Evolutionary conservation across 64 coral and sea anemone species (phyloP).

Genomic region (Pachyseris speciosa): DNA sequence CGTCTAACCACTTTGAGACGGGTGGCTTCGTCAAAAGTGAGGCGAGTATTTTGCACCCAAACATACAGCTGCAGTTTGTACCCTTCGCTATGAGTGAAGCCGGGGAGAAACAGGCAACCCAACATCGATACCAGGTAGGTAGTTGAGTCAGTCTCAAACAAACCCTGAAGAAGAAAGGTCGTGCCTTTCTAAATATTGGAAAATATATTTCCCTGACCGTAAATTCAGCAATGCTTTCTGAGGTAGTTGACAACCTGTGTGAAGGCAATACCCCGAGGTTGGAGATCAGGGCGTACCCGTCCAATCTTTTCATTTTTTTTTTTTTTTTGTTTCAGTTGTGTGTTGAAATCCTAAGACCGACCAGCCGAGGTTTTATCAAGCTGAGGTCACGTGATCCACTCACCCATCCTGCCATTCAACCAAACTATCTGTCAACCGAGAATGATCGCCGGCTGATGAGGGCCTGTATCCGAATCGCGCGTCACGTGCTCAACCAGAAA

Average conservation of each 20-base stretch:
- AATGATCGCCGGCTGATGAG: slow-evolving; percentile 1
- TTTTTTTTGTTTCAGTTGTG: not conserved
- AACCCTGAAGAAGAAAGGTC: too few species aligned
- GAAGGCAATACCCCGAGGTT: too few species aligned
- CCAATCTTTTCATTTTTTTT: not conserved
- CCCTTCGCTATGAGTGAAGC: not conserved
- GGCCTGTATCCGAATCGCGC: slow-evolving; percentile 3
- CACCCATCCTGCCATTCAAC: slow-evolving; percentile 39
- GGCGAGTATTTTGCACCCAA: slow-evolving; percentile 1
- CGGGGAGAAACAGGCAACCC: not conserved
- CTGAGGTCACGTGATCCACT: slow-evolving; percentile 26
- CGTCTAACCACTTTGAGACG: slow-evolving; percentile 7
- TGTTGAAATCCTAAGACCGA: not conserved
- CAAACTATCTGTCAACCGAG: slow-evolving; percentile 35
- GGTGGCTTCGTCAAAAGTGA: slow-evolving; percentile 42
- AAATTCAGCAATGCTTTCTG: too few species aligned
- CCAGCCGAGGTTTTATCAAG: slow-evolving; percentile 20
- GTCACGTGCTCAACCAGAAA: slow-evolving; percentile 33
- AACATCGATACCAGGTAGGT: slow-evolving; percentile 19
- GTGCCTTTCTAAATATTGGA: too few species aligned
- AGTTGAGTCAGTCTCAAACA: too few species aligned
- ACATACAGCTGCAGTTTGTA: slow-evolving; percentile 39
- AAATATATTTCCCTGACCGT: too few species aligned
- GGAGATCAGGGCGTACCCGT: too few species aligned
- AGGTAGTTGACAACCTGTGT: too few species aligned